Conservation (phyloP, 2,113 vertebrate species). For the Nothocercus julius region DNA sequence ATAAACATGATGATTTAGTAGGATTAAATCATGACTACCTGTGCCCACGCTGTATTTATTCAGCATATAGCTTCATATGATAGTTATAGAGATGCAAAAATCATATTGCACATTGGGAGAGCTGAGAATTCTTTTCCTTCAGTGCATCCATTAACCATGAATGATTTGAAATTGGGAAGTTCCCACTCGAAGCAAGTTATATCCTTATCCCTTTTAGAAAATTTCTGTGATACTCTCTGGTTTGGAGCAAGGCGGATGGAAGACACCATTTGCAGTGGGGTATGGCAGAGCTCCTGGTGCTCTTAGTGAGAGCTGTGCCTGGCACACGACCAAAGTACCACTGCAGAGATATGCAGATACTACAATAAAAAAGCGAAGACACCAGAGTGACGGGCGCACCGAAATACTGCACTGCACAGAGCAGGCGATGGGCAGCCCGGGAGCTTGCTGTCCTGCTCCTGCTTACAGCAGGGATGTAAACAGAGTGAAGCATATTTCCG, state of each 20-base stretch:
- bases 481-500: fast-evolving
- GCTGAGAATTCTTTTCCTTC: not conserved
- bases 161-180: not conserved
- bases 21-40: conserved; percentile 22
- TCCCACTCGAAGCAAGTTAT: not conserved
- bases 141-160: not conserved
- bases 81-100: not conserved
- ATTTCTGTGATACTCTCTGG: not conserved
- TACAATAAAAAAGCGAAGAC: not conserved
- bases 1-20: conserved; percentile 11
- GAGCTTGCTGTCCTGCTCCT: not conserved
- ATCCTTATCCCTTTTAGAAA: not conserved
- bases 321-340: not conserved
- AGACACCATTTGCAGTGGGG: not conserved
- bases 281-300: not conserved
- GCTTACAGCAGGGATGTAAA: not conserved
- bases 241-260: not conserved
- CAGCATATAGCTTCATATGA: not conserved
- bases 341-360: conserved; percentile 65
- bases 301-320: not conserved
- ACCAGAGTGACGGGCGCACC: not conserved
- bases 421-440: fast-evolving
- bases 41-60: not conserved
- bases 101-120: not conserved
- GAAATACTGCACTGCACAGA: conserved; percentile 35